Evolutionary conservation across 1,140 invertebrate genomes (phyloP), one percentile per base, ranked within the genome.

Genomic region (Stegodyphus mimosarum): DNA sequence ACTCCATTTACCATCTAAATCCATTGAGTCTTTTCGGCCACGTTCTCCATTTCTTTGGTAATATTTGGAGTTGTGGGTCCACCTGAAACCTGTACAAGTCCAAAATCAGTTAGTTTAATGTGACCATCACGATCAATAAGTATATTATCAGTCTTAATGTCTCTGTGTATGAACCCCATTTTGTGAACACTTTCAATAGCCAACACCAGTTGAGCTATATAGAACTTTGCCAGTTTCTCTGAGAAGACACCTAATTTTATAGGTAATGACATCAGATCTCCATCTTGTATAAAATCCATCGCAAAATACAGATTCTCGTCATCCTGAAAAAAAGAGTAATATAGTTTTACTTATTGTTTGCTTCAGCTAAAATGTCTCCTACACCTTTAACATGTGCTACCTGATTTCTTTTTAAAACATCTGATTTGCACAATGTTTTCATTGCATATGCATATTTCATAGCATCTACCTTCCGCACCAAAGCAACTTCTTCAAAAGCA

Each of bases 61-160:
- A 92, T 99, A 98, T 93, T 99, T 99, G 0, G 97, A 98, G 92
- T 99, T 99, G 90, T 99, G 98, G 73, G 98, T 99, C 98, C 98
- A 99, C 89, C 98, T 92, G 91, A 99, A 99, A 64, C 98, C 98
- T 50, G 98, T 99, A 90, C 98, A 99, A 99, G 92, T 87, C 98
- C 98, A 91, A 99, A 99, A 91, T 99, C 98, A 2, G 98, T 99
- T 66, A 99, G 92, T 92, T 99, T 99, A 76, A 99, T 99, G 90
- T 99, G 98, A 79, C 98, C 98, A 90, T 99, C 96, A 71, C 95
- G 93, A 91, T 99, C 98, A 87, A 99, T 99, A 71, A 99, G 93
- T 91, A 99, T 99, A 91, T 99, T 99, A 90, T 99, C 98, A 5
- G 98, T 98, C 88, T 93, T 93, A 73, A 92, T 92, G 87, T 92